Conservation (phyloP, 2,888 invertebrate genomes). For the Hecatera dysodea region DNA sequence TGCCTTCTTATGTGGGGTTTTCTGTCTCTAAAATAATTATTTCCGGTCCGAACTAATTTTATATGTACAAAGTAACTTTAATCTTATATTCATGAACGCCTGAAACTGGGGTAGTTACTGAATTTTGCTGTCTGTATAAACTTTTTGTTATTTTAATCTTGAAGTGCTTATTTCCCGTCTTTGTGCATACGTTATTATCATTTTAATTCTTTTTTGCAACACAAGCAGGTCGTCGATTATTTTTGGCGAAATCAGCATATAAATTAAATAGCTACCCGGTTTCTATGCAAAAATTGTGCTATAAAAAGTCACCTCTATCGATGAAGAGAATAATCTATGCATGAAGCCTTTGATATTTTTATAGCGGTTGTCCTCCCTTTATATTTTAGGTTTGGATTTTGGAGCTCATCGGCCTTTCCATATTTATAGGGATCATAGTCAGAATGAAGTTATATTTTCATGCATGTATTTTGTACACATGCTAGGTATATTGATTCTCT, state of each 20-base stretch:
- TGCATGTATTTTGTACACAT: background rate
- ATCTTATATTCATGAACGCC: too few species aligned
- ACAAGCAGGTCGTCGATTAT: background rate
- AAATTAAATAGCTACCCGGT: slow-evolving; percentile 41
- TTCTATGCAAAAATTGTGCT: slow-evolving; percentile 25
- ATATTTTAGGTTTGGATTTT: slow-evolving; percentile 38
- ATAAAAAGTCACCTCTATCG: slow-evolving; percentile 45
- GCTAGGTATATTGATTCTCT: too few species aligned
- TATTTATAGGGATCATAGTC: slow-evolving; percentile 37
- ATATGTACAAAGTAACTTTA: too few species aligned
- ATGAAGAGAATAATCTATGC: slow-evolving; percentile 54
- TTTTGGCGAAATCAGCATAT: slow-evolving; percentile 42
- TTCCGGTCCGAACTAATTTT: too few species aligned
- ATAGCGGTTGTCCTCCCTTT: slow-evolving; percentile 34
- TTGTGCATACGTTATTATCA: background rate
- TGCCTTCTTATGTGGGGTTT: slow-evolving; percentile 10
- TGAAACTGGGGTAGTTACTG: too few species aligned
- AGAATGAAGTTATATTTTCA: slow-evolving; percentile 13
- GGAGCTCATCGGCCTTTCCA: slow-evolving; percentile 30
- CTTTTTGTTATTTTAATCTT: background rate
- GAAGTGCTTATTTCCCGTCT: background rate
- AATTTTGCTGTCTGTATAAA: background rate
- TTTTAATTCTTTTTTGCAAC: slow-evolving; percentile 1
- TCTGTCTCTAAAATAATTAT: background rate
- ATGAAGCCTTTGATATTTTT: slow-evolving; percentile 59